phyloP scores from a whole-genome alignment of 2,888 invertebrate species.

The Coecobrya sp. region DNA sequence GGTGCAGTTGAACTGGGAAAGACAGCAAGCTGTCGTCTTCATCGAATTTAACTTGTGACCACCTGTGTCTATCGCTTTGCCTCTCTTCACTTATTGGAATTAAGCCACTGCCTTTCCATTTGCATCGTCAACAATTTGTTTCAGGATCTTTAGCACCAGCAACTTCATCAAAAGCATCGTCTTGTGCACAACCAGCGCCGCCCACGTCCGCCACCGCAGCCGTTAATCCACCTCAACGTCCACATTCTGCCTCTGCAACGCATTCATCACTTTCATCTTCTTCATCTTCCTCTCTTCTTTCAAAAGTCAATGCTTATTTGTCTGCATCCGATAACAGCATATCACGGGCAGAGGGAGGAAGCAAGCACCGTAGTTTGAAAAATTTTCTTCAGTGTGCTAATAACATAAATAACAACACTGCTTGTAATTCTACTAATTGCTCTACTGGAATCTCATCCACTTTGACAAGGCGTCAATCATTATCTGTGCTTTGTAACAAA shows the following conservation, averaged over 20 bases:
- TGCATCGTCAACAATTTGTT: constrained; percentile 78
- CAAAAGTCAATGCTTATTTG: constrained; percentile 73
- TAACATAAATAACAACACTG: constrained; percentile 41
- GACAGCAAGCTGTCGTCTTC: constrained; percentile 83
- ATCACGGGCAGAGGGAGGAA: constrained; percentile 50
- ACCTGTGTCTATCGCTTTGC: constrained; percentile 84
- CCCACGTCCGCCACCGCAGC: constrained; percentile 32
- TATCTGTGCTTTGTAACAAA: constrained; percentile 71
- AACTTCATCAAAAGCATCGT: constrained; percentile 16
- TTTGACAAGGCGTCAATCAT: constrained; percentile 74
- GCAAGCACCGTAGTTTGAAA: constrained; percentile 67
- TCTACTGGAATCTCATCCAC: constrained; percentile 53
- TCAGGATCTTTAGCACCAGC: constrained; percentile 75
- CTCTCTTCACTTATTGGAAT: constrained; percentile 84
- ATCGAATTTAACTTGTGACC: constrained; percentile 83
- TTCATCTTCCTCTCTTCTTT: constrained; percentile 74
- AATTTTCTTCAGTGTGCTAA: constrained; percentile 71
- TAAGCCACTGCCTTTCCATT: constrained; percentile 80
- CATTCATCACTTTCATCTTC: constrained; percentile 75
- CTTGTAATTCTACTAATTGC: constrained; percentile 37
- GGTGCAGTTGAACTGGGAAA: constrained; percentile 61
- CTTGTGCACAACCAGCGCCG: constrained; percentile 44
- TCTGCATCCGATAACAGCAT: constrained; percentile 78
- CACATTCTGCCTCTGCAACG: constrained; percentile 78
- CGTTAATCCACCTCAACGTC: constrained; percentile 69